Evolutionary conservation across 2,797 vertebrate species (phyloP), one percentile per base, ranked within the genome.

Genomic region (Scleropages formosus): DNA sequence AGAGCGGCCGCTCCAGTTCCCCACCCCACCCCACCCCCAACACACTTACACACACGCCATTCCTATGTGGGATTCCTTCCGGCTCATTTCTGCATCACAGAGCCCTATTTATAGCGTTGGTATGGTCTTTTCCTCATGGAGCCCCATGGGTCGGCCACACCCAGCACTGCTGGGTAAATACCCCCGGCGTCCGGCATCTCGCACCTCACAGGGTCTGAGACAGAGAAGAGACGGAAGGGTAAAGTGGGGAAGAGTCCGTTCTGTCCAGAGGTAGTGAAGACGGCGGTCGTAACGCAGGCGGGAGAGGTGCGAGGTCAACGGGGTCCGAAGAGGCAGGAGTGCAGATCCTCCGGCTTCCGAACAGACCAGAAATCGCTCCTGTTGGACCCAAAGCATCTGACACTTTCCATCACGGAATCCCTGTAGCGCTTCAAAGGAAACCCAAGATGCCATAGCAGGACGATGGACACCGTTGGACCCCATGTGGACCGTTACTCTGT

Each of bases 41-140:
- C 8, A 16, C 58, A 73, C 39, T 60, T n/a, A 70, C 49, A 22
- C 67, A 53, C 67, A 70, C 53, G 46, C 67, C 67, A 27, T 11
- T 56, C 20, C 49, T 13, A 24, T 24, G 27, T 70, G 49, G 46
- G 20, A 70, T 53, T 70, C 49, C 49, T 56, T 13, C 11, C 24
- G 3, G 53, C 1, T 46, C 27, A 24, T 70, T 51, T 70, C 49
- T 56, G 49, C 49, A 46, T 46, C 31, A 39, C 31, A 39, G 31
- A 39, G 39, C 68, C 49, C 64, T 70, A 70, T 70, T 56, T 51
- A 70, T 70, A 70, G 49, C 18, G 8, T n/a, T 24, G 4, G 20
- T n/a, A 15, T n/a, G 8, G 59, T 61, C 59, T 20, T 61, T 18
- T 61, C 59, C 59, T 61, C 4, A 20, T 18, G 24, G 20, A 10